Evolutionary conservation across 2,113 vertebrate genomes (phyloP).

Genomic region (Clarias macrocephalus): DNA sequence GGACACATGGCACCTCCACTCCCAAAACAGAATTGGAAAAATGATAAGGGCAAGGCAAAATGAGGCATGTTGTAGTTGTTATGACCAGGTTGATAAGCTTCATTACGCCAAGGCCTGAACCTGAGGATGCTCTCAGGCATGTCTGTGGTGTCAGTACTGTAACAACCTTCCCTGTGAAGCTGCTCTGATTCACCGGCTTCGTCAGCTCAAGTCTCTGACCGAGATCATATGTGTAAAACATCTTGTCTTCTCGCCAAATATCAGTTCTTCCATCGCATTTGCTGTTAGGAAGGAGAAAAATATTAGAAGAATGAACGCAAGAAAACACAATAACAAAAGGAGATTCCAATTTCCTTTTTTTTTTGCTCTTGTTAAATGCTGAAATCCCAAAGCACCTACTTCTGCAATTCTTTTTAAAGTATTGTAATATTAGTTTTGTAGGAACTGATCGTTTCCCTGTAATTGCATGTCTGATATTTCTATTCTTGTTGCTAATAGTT

Average conservation of each 20-base stretch:
- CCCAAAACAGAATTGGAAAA: background rate
- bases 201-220: background rate
- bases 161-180: background rate
- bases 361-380: background rate
- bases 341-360: background rate
- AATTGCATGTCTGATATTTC: background rate
- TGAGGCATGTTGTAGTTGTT: background rate
- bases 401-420: background rate
- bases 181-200: background rate
- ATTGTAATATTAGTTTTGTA: background rate
- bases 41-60: background rate
- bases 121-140: slow-evolving; percentile 10
- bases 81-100: background rate
- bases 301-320: background rate
- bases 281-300: slow-evolving; percentile 69
- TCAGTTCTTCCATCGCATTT: slow-evolving; percentile 98
- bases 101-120: background rate
- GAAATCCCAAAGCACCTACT: background rate
- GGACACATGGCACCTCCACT: slow-evolving; percentile 35
- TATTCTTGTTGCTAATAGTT: too few relatives aligned
- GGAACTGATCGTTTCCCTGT: background rate
- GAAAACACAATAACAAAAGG: background rate
- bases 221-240: background rate
- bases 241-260: background rate
- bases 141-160: background rate